A percentile compares a stretch with the other conserved stretches of the same genome.
phyloP scores from a whole-genome alignment of 2,797 vertebrate genomes.

The Pseudochirops corinnae region DNA sequence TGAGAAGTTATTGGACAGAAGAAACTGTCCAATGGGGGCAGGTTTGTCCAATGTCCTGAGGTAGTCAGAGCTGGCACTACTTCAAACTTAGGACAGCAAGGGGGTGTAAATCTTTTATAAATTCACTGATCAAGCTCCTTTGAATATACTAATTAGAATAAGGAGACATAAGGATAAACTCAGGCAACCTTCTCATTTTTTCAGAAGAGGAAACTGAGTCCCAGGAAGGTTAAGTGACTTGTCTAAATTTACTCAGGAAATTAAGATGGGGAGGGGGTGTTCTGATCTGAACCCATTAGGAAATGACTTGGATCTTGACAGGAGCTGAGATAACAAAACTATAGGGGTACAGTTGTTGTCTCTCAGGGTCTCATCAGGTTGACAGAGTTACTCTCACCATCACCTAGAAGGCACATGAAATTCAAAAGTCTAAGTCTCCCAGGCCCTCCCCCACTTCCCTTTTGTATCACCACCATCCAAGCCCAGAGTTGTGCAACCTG shows the following conservation, averaged over 20 bases:
- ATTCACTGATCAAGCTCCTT: not conserved
- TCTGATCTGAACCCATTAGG: not conserved
- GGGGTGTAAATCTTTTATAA: not conserved
- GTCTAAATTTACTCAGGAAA: not conserved
- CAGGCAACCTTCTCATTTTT: not conserved
- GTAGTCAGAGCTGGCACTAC: not conserved
- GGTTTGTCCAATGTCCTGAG: not conserved
- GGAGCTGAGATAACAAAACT: not conserved
- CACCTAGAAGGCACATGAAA: not conserved
- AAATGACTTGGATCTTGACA: not conserved
- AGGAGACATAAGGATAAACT: not conserved
- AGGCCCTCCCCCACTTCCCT: slow-evolving; percentile 46
- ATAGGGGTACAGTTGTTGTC: not conserved
- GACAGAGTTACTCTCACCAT: not conserved
- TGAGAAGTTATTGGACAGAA: not conserved
- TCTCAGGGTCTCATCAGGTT: not conserved
- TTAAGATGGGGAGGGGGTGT: not conserved
- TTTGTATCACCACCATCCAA: not conserved
- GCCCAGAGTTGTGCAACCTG: not conserved
- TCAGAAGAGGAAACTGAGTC: slow-evolving; percentile 66
- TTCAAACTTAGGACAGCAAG: not conserved
- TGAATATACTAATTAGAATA: too few species aligned
- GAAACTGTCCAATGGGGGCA: not conserved
- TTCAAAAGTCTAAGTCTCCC: slow-evolving; percentile 15
- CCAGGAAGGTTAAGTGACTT: not conserved